These are phyloP conservation scores for Taphrorychus bicolor DNA, from an alignment of 2,888 invertebrate genomes.

Conservation along the genomic window DNA sequence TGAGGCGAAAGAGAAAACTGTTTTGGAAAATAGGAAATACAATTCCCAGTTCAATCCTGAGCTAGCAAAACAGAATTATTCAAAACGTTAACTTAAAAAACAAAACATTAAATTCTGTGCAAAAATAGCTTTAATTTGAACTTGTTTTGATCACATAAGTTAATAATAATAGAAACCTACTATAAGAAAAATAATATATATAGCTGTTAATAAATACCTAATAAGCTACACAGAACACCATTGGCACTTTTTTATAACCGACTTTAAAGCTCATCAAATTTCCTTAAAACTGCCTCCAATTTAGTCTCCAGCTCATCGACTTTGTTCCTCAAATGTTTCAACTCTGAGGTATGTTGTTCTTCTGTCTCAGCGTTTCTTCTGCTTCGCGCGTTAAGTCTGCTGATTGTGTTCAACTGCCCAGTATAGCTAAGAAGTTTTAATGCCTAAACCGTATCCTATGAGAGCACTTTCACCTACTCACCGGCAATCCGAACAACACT, in stretches of 20 bases:
- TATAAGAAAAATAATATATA: not conserved
- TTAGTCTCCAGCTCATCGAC: constrained; percentile 37
- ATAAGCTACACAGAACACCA: not conserved
- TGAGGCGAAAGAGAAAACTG: constrained; percentile 39
- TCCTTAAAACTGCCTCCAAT: constrained; percentile 22
- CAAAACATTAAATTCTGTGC: not conserved
- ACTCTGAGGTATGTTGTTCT: constrained; percentile 30
- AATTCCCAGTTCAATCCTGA: constrained; percentile 97
- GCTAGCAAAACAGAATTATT: constrained; percentile 79
- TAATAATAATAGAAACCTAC: not conserved
- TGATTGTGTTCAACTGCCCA: constrained; percentile 55
- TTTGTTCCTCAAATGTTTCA: constrained; percentile 23
- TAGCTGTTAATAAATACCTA: not conserved
- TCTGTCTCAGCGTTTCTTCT: constrained; percentile 48
- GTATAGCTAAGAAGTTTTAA: constrained; percentile 47
- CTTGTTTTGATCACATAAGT: not conserved
- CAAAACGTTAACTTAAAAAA: constrained; percentile 3
- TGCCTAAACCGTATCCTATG: not conserved
- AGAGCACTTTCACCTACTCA: constrained; percentile 9
- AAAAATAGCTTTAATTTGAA: not conserved
- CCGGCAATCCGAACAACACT: constrained; percentile 69
- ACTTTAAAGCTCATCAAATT: constrained; percentile 24
- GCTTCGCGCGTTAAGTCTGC: constrained; percentile 53
- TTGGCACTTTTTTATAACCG: not conserved
- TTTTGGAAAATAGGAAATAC: constrained; percentile 67